Conservation (phyloP, 1,140 invertebrate genomes). For the Magallana ariakensis region DNA sequence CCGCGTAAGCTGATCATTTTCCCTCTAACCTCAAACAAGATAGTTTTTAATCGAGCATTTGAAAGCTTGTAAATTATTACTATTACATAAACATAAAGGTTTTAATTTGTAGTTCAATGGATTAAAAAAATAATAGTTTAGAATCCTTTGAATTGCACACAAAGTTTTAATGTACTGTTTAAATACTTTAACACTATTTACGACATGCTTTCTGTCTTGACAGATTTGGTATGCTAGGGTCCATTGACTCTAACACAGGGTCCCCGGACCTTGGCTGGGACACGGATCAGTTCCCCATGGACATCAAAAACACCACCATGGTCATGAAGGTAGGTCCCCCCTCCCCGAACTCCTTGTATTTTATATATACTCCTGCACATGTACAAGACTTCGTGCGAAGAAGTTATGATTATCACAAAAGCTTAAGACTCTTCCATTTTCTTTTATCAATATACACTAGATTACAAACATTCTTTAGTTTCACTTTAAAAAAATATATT, state of each 20-base stretch:
- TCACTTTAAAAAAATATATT: background rate
- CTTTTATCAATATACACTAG: too few species aligned
- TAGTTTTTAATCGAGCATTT: background rate
- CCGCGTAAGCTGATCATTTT: slow-evolving; percentile 78
- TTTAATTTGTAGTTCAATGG: too few species aligned
- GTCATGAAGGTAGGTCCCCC: slow-evolving; percentile 83
- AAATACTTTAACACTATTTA: background rate
- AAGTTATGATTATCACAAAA: too few species aligned
- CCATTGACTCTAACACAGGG: slow-evolving; percentile 81
- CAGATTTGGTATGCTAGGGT: slow-evolving; percentile 81
- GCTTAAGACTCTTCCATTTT: too few species aligned
- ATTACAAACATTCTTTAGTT: too few species aligned
- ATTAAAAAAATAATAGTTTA: too few species aligned
- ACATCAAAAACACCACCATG: slow-evolving; percentile 79
- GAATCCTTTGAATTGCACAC: too few species aligned
- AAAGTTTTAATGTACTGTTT: too few species aligned
- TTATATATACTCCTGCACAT: too few species aligned
- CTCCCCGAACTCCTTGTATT: background rate
- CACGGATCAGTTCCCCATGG: slow-evolving; percentile 82
- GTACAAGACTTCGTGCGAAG: too few species aligned
- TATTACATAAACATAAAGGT: too few species aligned
- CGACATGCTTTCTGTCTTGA: background rate
- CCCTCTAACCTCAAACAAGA: background rate
- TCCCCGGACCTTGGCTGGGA: slow-evolving; percentile 81
- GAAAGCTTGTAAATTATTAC: background rate